Percentiles rank a stretch among this genome's conserved stretches.
These are phyloP conservation scores for Pachydiplax longipennis DNA, from an alignment of 2,888 invertebrate species.

Conservation along the genomic window DNA sequence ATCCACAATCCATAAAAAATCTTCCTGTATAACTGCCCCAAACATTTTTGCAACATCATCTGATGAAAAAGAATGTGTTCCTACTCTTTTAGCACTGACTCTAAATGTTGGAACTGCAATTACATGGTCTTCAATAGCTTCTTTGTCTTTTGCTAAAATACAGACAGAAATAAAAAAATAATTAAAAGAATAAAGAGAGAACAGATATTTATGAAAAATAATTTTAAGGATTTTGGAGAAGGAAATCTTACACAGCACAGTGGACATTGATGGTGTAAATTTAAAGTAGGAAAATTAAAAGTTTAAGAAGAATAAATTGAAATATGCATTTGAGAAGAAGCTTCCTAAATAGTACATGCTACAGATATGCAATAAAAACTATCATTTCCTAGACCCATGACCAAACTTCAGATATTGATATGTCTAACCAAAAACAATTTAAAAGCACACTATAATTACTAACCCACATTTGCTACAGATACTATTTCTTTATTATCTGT, in stretches of 20 bases:
- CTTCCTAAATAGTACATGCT: background rate
- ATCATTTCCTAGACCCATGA: background rate
- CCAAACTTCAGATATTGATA: too few relatives aligned
- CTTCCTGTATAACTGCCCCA: conserved; percentile 65
- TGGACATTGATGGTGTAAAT: too few relatives aligned
- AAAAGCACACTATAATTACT: background rate
- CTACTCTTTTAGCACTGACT: conserved; percentile 65
- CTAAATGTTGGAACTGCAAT: conserved; percentile 59
- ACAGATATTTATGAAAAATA: background rate
- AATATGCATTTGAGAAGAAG: too few relatives aligned
- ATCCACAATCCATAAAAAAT: conserved; percentile 67
- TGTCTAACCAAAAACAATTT: too few relatives aligned
- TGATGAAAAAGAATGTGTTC: conserved; percentile 66
- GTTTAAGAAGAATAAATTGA: too few relatives aligned
- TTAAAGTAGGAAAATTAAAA: too few relatives aligned
- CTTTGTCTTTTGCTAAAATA: background rate
- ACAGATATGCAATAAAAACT: background rate
- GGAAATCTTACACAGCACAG: too few relatives aligned
- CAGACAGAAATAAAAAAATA: too few relatives aligned
- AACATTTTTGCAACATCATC: conserved; percentile 64
- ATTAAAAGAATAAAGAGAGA: background rate
- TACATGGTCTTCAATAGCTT: background rate
- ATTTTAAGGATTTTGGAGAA: background rate
- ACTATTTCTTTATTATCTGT: background rate
- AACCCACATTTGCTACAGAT: background rate